Evolutionary conservation across 2,797 vertebrate genomes (phyloP).

Genomic region (Oreonectes daqikongensis): DNA sequence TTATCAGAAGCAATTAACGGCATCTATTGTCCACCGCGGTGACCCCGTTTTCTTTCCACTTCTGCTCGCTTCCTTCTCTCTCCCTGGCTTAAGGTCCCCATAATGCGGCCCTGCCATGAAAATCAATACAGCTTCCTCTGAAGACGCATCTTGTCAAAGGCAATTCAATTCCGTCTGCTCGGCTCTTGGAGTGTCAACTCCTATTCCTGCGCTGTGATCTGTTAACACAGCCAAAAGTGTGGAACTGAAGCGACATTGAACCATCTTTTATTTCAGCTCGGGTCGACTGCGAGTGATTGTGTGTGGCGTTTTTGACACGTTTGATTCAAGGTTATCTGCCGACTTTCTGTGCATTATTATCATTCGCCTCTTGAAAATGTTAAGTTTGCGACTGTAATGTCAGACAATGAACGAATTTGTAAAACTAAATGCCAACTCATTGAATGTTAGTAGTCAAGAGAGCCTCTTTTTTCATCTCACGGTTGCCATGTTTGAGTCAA

Average conservation of each 20-base stretch:
- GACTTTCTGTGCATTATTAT: slow-evolving; percentile 8
- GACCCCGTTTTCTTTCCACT: slow-evolving; percentile 73
- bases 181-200: slow-evolving; percentile 77
- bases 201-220: slow-evolving; percentile 76
- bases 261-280: slow-evolving; percentile 53
- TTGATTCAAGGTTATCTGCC: slow-evolving; percentile 35
- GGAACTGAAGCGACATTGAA: slow-evolving; percentile 71
- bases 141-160: slow-evolving; percentile 81
- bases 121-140: slow-evolving; percentile 81
- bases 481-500: not conserved
- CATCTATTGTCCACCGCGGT: slow-evolving; percentile 26
- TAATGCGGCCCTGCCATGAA: slow-evolving; percentile 77
- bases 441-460: not conserved
- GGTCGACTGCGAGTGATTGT: slow-evolving; percentile 12
- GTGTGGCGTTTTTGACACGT: slow-evolving; percentile 24
- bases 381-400: not conserved
- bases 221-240: slow-evolving; percentile 73
- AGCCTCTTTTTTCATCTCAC: not conserved
- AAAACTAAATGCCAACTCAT: not conserved
- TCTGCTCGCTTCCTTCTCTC: slow-evolving; percentile 73
- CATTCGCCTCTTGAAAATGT: not conserved
- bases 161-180: slow-evolving; percentile 79
- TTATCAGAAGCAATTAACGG: slow-evolving; percentile 48
- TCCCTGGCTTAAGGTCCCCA: slow-evolving; percentile 77
- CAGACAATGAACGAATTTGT: not conserved